Evolutionary conservation across 2,797 vertebrate species (phyloP).

Genomic region (Cygnus olor): DNA sequence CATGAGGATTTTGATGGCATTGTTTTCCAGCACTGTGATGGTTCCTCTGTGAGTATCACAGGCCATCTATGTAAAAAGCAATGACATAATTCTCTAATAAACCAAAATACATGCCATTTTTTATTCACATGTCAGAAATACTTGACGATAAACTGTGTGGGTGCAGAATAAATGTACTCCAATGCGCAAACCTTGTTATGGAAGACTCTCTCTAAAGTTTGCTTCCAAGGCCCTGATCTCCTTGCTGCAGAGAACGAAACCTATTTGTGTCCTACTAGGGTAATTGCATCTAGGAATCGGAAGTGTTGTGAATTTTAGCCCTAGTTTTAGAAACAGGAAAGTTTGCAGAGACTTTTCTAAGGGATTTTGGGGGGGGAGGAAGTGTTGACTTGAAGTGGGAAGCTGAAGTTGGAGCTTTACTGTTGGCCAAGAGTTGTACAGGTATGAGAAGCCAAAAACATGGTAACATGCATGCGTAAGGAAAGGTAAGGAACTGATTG

Average conservation of each 20-base stretch:
- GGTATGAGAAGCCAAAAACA: neutral
- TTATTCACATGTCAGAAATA: neutral
- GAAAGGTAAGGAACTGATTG: neutral
- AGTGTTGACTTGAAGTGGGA: neutral
- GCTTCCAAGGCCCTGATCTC: neutral
- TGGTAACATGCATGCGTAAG: accelerated
- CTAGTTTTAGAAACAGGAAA: neutral
- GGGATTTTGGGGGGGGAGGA: neutral
- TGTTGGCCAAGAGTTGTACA: neutral
- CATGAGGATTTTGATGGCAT: neutral
- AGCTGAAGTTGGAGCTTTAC: neutral
- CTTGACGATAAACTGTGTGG: neutral
- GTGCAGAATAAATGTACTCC: neutral
- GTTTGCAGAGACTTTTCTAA: neutral
- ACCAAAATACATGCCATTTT: neutral
- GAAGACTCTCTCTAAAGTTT: neutral
- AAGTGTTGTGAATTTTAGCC: neutral
- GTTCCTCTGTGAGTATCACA: slow-evolving; percentile 14
- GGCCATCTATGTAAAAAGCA: neutral
- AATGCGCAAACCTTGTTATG: neutral
- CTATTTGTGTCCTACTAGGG: neutral
- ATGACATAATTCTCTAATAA: slow-evolving; percentile 15
- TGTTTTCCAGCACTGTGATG: neutral
- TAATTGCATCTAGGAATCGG: neutral
- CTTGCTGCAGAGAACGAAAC: neutral